Base-by-base conservation (phyloP, 53 echinoderm and acorn worm genomes). In the Temnopleurus reevesii region DNA sequence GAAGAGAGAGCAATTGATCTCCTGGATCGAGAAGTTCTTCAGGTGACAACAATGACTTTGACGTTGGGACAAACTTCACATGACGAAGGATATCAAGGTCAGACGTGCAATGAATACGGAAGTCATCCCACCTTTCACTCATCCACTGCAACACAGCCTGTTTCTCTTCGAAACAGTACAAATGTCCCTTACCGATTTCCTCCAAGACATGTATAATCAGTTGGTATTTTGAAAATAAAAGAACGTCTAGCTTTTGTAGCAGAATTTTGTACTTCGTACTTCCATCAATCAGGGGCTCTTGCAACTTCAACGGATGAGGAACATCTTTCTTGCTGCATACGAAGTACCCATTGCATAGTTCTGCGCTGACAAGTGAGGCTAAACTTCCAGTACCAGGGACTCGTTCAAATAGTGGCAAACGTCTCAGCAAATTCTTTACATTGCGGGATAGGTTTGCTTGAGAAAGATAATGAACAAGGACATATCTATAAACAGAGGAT, bases 11-110 rank as follows among this genome's bases (percentile, higher is more conserved):
- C 7, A 83, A 82, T 2, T n/a, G 13, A 15, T 90, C 83, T 34
- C 34, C 81, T 19, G 94, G 93, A 15, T 91, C 89, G 65, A 93
- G 93, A 28, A 94, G 56, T 4, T 91, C 93, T 18, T 18, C 9
- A 12, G 91, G 91, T 6, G 90, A 82, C 21, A 45, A 46, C 29
- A 63, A 18, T 18, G 58, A 29, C 4, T 43, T 5, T 57, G 21
- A 36, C 4, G 17, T 55, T 80, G 12, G 92, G 18, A 96, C 31
- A 55, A 94, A 96, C 43, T 45, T 31, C 59, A 94, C 12, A 3
- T 34, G 30, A 31, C 60, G 47, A 0, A 95, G 63, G 44, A 89
- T 45, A 15, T 10, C 33, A 10, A 15, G 5, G 25, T 5, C 2
- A 34, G 83, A 83, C 21, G 13, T 23, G 24, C 83, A 83, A 9